Conservation (phyloP, 2,888 invertebrate species). For the Glaucopsyche alexis region DNA sequence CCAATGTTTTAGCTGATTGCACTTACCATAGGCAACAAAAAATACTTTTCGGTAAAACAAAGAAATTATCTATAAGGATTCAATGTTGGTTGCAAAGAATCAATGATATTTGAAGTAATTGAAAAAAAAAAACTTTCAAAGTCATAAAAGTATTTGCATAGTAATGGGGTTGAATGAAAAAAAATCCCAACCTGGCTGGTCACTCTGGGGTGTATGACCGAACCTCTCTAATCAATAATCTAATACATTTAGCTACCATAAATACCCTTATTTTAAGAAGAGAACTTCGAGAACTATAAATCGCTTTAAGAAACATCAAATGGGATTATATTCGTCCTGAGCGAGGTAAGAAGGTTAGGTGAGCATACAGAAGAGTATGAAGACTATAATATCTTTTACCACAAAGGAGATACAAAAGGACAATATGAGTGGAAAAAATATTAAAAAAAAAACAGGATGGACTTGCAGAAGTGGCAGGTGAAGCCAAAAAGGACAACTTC, state of each 20-base stretch:
- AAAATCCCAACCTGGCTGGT: neutral
- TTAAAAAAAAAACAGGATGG: neutral
- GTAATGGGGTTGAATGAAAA: too few relatives aligned
- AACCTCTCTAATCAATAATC: neutral
- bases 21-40: too few relatives aligned
- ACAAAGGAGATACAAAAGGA: slow-evolving; percentile 7
- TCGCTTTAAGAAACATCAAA: slow-evolving; percentile 2
- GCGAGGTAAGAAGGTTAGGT: too few relatives aligned
- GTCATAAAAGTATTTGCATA: too few relatives aligned
- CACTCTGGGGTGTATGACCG: neutral
- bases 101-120: too few relatives aligned
- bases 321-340: neutral
- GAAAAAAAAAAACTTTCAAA: too few relatives aligned
- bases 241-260: neutral
- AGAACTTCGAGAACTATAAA: neutral
- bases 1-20: too few relatives aligned
- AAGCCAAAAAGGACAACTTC: neutral
- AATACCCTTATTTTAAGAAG: neutral
- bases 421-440: neutral
- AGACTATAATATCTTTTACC: neutral
- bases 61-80: too few relatives aligned
- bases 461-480: too few relatives aligned
- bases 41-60: too few relatives aligned
- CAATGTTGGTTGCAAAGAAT: too few relatives aligned
- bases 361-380: neutral